phyloP scores from a whole-genome alignment of 2,888 invertebrate species.

The Digitonthophagus gazella region DNA sequence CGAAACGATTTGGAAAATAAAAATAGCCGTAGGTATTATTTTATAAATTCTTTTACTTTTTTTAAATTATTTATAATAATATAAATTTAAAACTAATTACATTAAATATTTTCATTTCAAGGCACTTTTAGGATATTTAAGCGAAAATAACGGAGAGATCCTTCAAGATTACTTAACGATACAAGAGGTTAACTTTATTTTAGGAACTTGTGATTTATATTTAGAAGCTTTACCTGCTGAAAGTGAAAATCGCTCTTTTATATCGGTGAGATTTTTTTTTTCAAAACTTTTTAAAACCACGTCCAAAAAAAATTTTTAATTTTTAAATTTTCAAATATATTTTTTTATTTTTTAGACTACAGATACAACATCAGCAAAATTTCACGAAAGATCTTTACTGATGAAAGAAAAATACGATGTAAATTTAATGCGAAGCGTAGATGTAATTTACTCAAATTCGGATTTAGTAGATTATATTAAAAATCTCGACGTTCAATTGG shows the following conservation, averaged over 20 bases:
- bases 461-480: constrained; percentile 10
- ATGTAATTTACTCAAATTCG: neutral
- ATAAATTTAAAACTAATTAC: too few relatives aligned
- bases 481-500: constrained; percentile 12
- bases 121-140: constrained; percentile 28
- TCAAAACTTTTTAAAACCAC: too few relatives aligned
- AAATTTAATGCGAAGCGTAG: constrained; percentile 6
- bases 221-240: constrained; percentile 2
- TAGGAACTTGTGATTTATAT: constrained; percentile 28
- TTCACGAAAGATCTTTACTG: neutral
- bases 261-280: neutral
- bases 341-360: neutral
- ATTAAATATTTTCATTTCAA: constrained; percentile 18
- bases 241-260: neutral
- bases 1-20: constrained; percentile 53
- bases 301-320: too few relatives aligned
- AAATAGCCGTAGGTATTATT: constrained; percentile 46
- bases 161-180: constrained; percentile 26
- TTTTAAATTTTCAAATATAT: neutral
- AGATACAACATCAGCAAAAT: neutral
- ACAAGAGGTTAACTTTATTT: constrained; percentile 29
- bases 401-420: constrained; percentile 3
- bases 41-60: neutral
- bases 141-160: constrained; percentile 29
- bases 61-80: neutral